A percentile compares a stretch with the other conserved stretches of the same genome.
Evolutionary conservation across 2,888 invertebrate genomes (phyloP).

Genomic region (Penaeus monodon): DNA sequence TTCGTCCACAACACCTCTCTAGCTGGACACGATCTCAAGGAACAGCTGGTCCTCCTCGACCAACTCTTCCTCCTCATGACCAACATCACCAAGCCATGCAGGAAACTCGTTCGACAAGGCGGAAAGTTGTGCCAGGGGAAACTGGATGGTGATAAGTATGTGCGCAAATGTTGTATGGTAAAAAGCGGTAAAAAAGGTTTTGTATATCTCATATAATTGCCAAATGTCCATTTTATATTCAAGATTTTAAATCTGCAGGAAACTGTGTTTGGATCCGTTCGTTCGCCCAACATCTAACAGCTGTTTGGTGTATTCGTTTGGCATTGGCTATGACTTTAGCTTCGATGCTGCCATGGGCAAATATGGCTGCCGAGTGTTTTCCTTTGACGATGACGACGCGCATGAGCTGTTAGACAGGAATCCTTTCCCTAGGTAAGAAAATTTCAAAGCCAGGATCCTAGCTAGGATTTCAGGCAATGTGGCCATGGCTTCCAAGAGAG

Average conservation of each 20-base stretch:
- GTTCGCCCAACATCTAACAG: not conserved
- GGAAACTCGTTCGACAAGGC: constrained; percentile 24
- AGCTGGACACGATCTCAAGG: not conserved
- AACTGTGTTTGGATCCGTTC: constrained; percentile 22
- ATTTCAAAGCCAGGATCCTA: too few relatives aligned
- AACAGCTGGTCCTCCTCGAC: not conserved
- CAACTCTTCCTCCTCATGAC: not conserved
- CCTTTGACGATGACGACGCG: constrained; percentile 35
- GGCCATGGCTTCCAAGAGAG: too few relatives aligned
- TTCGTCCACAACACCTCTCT: not conserved
- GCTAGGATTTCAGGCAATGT: too few relatives aligned
- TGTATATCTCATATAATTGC: not conserved
- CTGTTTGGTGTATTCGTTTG: constrained; percentile 34
- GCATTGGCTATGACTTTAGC: constrained; percentile 36
- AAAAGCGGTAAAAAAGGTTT: not conserved
- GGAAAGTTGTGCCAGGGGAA: constrained; percentile 6
- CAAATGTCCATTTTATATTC: not conserved
- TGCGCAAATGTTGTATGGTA: not conserved
- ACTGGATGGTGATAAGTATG: constrained; percentile 32
- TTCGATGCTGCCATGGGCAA: constrained; percentile 40
- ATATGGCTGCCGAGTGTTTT: constrained; percentile 27
- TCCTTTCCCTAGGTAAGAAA: not conserved
- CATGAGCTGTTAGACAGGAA: constrained; percentile 2
- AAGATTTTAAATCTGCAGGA: not conserved
- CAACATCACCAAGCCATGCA: constrained; percentile 11